These are phyloP conservation scores for Climacteris rufus DNA, from an alignment of 2,113 vertebrate species.

Conservation along the genomic window DNA sequence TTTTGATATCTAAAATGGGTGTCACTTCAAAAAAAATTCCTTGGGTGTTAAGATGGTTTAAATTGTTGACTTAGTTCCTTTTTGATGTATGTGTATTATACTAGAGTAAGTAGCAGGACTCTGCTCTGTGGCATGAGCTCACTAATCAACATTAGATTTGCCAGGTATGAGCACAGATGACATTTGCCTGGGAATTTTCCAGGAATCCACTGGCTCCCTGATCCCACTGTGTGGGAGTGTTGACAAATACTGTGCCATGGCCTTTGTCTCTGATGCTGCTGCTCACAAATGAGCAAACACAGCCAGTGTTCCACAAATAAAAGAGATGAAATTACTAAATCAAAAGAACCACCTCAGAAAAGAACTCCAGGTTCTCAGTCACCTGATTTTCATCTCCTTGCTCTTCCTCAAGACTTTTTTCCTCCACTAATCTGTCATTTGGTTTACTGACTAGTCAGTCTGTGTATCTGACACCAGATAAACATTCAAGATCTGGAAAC, in stretches of 20 bases:
- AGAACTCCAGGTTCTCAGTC: not conserved
- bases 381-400: not conserved
- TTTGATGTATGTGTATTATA: not conserved
- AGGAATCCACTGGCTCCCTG: not conserved
- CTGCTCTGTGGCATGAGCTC: not conserved
- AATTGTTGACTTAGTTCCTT: not conserved
- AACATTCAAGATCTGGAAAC: not conserved
- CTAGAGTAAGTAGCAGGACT: not conserved
- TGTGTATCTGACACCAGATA: not conserved
- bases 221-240: rapidly evolving
- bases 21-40: not conserved
- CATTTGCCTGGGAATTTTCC: not conserved
- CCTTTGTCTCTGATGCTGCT: not conserved
- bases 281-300: not conserved
- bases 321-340: not conserved
- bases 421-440: not conserved
- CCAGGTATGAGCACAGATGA: not conserved
- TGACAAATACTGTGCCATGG: rapidly evolving
- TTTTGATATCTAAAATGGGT: not conserved
- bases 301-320: not conserved
- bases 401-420: not conserved
- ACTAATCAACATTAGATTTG: not conserved
- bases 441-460: not conserved
- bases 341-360: not conserved
- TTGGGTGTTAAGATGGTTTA: not conserved